A percentile compares a stretch with the other conserved stretches of the same genome.
Evolutionary conservation across 2,888 invertebrate species (phyloP).

Genomic region (Parnassius mnemosyne): DNA sequence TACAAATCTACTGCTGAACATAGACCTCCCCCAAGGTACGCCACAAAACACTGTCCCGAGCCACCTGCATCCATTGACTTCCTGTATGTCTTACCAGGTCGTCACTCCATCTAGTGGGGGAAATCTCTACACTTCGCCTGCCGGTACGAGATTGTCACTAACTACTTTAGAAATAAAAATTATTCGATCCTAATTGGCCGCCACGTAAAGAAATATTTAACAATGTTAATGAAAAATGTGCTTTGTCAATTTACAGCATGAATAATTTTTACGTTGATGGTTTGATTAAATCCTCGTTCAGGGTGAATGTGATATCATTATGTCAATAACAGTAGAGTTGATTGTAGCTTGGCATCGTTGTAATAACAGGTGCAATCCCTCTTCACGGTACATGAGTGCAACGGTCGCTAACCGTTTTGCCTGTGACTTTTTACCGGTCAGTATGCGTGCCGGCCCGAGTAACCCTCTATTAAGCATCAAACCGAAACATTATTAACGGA

Average conservation of each 20-base stretch:
- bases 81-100: too few relatives aligned
- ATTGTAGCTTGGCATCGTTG: slow-evolving; percentile 19
- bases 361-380: slow-evolving; percentile 56
- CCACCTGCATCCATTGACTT: too few relatives aligned
- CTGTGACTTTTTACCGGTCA: slow-evolving; percentile 38
- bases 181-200: too few relatives aligned
- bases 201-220: too few relatives aligned
- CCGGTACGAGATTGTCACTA: too few relatives aligned
- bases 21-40: too few relatives aligned
- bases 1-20: too few relatives aligned
- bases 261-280: background rate
- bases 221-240: too few relatives aligned
- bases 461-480: slow-evolving; percentile 22
- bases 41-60: too few relatives aligned
- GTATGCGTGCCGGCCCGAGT: slow-evolving; percentile 27
- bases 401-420: slow-evolving; percentile 66
- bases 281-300: slow-evolving; percentile 12
- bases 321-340: slow-evolving; percentile 22
- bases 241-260: background rate
- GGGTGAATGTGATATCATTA: background rate
- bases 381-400: slow-evolving; percentile 66
- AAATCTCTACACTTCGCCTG: too few relatives aligned
- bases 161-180: too few relatives aligned
- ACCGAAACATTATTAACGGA: slow-evolving; percentile 10
- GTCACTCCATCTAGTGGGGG: too few relatives aligned